phyloP scores from a whole-genome alignment of 2,113 vertebrate species.

The Ia io region DNA sequence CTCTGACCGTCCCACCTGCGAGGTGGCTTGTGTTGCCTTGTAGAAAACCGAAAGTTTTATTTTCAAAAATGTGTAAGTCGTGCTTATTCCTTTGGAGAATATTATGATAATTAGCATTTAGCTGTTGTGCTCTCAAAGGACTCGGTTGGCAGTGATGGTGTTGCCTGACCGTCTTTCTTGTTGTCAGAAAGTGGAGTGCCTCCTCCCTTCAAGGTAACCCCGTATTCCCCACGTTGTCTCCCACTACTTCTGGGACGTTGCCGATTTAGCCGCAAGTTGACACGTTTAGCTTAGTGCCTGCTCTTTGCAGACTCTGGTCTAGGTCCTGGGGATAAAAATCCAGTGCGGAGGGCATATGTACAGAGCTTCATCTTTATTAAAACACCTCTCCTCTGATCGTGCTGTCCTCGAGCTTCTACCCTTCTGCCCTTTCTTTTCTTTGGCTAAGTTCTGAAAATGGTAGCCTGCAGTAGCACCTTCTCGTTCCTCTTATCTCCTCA shows the following conservation, averaged over 20 bases:
- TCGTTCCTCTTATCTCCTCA: not conserved
- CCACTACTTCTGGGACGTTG: not conserved
- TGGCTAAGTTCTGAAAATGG: not conserved
- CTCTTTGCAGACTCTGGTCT: not conserved
- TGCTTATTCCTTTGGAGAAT: conserved; percentile 10
- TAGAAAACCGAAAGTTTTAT: not conserved
- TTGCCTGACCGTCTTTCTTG: not conserved
- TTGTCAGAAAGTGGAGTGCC: not conserved
- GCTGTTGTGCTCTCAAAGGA: not conserved
- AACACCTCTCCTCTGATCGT: not conserved
- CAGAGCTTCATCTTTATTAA: not conserved
- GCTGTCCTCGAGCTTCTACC: not conserved
- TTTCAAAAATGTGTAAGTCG: not conserved
- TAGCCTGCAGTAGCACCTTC: not conserved
- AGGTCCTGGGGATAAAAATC: not conserved
- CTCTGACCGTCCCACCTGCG: not conserved
- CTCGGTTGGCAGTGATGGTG: not conserved
- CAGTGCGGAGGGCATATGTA: not conserved
- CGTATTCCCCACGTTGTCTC: not conserved
- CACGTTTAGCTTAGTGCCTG: not conserved
- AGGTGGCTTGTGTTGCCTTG: not conserved
- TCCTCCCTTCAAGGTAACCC: not conserved
- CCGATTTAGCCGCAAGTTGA: not conserved
- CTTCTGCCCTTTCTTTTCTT: not conserved
- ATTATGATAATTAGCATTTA: conserved; percentile 1